These are phyloP conservation scores for Drosophila mimica DNA, from an alignment of 2,888 invertebrate species.

Conservation along the genomic window DNA sequence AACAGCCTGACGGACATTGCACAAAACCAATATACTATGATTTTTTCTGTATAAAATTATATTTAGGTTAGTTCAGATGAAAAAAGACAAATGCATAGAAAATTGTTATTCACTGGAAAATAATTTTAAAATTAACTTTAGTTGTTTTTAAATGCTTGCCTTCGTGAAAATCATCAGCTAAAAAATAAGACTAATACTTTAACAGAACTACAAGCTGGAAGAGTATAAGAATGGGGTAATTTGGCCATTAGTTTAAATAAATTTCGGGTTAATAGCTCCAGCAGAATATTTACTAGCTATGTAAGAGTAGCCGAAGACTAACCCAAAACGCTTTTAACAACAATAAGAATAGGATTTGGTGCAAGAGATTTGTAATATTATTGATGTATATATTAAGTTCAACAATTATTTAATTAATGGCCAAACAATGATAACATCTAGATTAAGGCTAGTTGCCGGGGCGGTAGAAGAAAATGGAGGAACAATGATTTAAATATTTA, in stretches of 20 bases:
- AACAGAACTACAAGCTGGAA: background rate
- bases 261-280: background rate
- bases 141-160: background rate
- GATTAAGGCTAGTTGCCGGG: background rate
- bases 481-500: background rate
- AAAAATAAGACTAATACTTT: background rate
- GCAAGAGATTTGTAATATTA: background rate
- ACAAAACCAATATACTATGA: background rate
- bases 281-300: background rate
- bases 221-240: background rate
- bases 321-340: background rate
- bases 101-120: background rate
- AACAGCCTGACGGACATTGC: background rate
- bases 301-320: background rate
- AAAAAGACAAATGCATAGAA: background rate
- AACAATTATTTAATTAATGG: background rate
- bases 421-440: background rate
- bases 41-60: background rate
- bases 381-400: background rate
- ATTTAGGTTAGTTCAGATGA: background rate
- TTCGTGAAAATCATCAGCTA: background rate
- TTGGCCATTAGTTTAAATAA: background rate
- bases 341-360: background rate
- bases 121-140: background rate
- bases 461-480: background rate